Conservation (phyloP, 2,888 invertebrate species). For the Fabriciana adippe region DNA sequence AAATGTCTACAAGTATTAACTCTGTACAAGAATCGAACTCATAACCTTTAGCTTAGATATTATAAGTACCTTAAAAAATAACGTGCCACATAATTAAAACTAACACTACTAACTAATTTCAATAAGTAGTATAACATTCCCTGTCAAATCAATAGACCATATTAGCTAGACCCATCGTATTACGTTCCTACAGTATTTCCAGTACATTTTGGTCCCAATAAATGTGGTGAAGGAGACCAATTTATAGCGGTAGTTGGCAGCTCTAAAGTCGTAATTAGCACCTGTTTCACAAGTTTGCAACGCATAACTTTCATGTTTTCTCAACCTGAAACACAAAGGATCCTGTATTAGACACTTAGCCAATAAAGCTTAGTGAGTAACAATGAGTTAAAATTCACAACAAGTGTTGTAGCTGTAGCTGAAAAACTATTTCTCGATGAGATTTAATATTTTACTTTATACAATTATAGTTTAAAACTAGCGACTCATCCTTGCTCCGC, state of each 20-base stretch:
- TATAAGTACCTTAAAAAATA: no score
- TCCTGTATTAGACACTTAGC: slow-evolving; percentile 26
- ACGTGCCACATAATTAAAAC: no score
- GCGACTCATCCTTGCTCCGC: no score
- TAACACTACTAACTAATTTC: no score
- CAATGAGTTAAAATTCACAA: slow-evolving; percentile 1
- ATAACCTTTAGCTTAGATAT: no score
- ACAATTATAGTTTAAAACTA: no score
- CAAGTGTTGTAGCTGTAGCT: neutral
- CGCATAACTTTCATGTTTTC: slow-evolving; percentile 51
- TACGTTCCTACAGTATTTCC: slow-evolving; percentile 2
- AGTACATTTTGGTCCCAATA: slow-evolving; percentile 27
- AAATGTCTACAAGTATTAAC: no score
- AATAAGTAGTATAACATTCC: no score
- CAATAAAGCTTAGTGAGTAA: slow-evolving; percentile 28
- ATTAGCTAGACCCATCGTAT: no score
- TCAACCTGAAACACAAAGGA: slow-evolving; percentile 34
- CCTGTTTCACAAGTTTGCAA: slow-evolving; percentile 64
- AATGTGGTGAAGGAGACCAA: slow-evolving; percentile 43
- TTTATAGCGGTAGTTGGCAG: slow-evolving; percentile 44
- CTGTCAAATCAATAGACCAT: no score
- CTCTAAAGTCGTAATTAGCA: slow-evolving; percentile 65
- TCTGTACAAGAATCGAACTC: no score
- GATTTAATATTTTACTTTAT: no score
- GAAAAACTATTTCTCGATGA: neutral